Conservation (phyloP, 2,113 vertebrate species). For the Hoplias malabaricus region DNA sequence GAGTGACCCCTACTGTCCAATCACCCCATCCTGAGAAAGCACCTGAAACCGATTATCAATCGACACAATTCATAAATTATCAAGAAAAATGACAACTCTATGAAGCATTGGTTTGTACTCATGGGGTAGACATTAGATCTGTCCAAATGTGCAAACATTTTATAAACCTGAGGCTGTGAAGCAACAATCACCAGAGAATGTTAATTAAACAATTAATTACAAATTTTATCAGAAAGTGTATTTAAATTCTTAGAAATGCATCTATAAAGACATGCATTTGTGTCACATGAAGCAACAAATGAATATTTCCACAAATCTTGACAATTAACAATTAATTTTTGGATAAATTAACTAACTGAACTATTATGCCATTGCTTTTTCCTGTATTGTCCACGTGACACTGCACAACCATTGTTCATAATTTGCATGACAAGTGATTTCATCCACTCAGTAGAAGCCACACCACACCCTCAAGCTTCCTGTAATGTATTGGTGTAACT, state of each 20-base stretch:
- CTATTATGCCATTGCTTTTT: too few relatives aligned
- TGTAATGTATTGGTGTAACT: too few relatives aligned
- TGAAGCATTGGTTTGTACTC: not conserved
- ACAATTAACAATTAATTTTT: too few relatives aligned
- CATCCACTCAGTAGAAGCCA: too few relatives aligned
- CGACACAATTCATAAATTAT: not conserved
- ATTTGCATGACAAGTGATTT: too few relatives aligned
- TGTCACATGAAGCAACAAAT: too few relatives aligned
- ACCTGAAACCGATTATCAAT: not conserved
- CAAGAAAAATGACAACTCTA: not conserved
- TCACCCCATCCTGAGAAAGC: not conserved
- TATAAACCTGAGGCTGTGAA: not conserved
- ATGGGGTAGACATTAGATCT: not conserved
- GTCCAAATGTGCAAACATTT: not conserved
- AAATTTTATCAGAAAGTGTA: not conserved
- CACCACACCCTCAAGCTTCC: too few relatives aligned
- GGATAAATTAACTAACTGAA: too few relatives aligned
- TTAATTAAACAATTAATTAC: not conserved
- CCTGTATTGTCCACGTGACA: too few relatives aligned
- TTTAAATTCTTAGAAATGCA: not conserved
- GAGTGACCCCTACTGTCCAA: constrained; percentile 8
- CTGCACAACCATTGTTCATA: too few relatives aligned
- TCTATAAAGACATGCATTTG: too few relatives aligned
- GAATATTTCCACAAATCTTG: too few relatives aligned
- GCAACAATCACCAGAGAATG: not conserved